Conservation (phyloP, 2,113 vertebrate species). For the Gambusia affinis region DNA sequence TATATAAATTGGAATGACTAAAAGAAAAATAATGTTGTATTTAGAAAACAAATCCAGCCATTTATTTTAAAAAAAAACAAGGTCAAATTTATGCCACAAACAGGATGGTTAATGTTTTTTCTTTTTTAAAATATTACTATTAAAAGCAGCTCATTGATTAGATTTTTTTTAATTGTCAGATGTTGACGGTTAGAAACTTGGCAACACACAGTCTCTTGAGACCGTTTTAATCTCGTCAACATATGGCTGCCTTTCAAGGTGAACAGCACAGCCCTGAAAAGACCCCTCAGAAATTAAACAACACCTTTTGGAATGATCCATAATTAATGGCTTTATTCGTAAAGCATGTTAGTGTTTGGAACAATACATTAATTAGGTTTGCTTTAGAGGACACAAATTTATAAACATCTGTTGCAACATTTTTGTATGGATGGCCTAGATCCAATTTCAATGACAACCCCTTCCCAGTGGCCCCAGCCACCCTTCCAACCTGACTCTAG, state of each 20-base stretch:
- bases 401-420: conserved; percentile 4
- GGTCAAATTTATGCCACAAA: not conserved
- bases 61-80: too few relatives aligned
- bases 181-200: not conserved
- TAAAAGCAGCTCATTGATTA: not conserved
- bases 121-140: not conserved
- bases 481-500: conserved; percentile 26
- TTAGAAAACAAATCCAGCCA: too few relatives aligned
- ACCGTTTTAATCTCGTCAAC: not conserved
- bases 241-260: not conserved
- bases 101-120: not conserved
- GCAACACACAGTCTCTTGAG: not conserved
- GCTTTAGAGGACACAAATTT: conserved; percentile 7
- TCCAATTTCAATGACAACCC: conserved; percentile 23
- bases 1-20: too few relatives aligned
- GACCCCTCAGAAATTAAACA: conserved; percentile 5
- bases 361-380: conserved; percentile 17
- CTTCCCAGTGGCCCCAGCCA: not conserved
- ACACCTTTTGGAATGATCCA: conserved; percentile 6
- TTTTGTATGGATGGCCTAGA: conserved; percentile 8
- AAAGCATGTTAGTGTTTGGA: conserved; percentile 7
- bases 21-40: too few relatives aligned
- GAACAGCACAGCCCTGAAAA: not conserved
- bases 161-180: not conserved
- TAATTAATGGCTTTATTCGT: conserved; percentile 23